phyloP scores from a whole-genome alignment of 2,888 invertebrate genomes.

The Dryococelus australis region DNA sequence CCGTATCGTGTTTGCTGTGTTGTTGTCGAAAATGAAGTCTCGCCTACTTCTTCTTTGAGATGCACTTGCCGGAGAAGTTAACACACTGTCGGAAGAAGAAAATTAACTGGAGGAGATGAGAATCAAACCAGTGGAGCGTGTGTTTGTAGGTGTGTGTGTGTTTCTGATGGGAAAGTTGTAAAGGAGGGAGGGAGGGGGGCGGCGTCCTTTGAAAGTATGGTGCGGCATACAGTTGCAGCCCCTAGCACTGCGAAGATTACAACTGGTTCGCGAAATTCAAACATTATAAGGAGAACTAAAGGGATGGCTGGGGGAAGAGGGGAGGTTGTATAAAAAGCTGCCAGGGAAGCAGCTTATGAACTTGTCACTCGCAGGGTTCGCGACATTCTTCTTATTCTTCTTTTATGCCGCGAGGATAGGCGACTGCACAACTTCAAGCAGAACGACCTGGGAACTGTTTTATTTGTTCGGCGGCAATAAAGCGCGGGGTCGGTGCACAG shows the following conservation, averaged over 20 bases:
- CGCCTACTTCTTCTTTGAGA: background rate
- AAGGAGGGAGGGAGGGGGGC: background rate
- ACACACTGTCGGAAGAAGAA: background rate
- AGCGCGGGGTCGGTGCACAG: background rate
- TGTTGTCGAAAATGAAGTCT: background rate
- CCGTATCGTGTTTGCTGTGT: background rate
- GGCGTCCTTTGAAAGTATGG: background rate
- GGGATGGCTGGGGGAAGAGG: background rate
- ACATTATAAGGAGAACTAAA: background rate
- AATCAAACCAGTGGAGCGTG: background rate
- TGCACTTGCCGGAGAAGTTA: background rate
- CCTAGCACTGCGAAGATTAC: background rate
- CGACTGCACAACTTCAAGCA: background rate
- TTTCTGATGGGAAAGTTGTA: background rate
- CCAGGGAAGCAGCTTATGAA: background rate
- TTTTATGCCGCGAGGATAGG: background rate
- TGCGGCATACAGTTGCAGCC: background rate
- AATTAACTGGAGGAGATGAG: background rate
- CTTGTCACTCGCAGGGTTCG: slow-evolving; percentile 6
- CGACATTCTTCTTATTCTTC: background rate
- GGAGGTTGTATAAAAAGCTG: background rate
- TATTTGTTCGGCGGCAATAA: slow-evolving; percentile 16
- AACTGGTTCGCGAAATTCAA: background rate
- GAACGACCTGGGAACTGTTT: background rate
- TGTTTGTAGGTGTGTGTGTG: no score